These are phyloP conservation scores for Clivina fossor DNA, from an alignment of 2,888 invertebrate genomes.

Conservation along the genomic window DNA sequence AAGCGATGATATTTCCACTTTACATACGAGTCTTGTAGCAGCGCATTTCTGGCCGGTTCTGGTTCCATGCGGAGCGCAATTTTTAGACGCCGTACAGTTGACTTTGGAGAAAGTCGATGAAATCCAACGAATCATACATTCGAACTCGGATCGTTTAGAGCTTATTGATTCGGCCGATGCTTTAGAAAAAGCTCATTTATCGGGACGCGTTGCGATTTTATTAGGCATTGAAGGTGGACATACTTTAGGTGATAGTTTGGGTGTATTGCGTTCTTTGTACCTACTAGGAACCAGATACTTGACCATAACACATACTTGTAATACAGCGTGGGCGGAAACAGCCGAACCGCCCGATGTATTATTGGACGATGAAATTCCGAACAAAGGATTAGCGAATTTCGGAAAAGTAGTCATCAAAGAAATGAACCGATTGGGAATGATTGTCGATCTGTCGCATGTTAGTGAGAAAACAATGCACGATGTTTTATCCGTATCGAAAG, in stretches of 20 bases:
- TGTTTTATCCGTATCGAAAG: slow-evolving; percentile 60
- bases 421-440: slow-evolving; percentile 71
- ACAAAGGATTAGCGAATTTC: slow-evolving; percentile 33
- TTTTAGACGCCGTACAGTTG: slow-evolving; percentile 66
- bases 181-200: slow-evolving; percentile 62
- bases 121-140: slow-evolving; percentile 60
- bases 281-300: slow-evolving; percentile 66
- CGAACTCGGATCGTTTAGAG: slow-evolving; percentile 50
- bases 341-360: slow-evolving; percentile 27
- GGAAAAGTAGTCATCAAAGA: slow-evolving; percentile 58
- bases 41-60: slow-evolving; percentile 52
- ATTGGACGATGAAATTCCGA: slow-evolving; percentile 28
- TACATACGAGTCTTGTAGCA: slow-evolving; percentile 52
- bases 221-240: slow-evolving; percentile 70
- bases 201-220: slow-evolving; percentile 63
- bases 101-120: slow-evolving; percentile 69
- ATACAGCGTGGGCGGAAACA: slow-evolving; percentile 64
- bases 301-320: slow-evolving; percentile 68
- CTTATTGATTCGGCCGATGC: slow-evolving; percentile 61
- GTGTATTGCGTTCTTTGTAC: slow-evolving; percentile 66
- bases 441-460: slow-evolving; percentile 67
- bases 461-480: slow-evolving; percentile 65
- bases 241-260: slow-evolving; percentile 66
- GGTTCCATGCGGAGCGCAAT: slow-evolving; percentile 64
- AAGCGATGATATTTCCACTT: slow-evolving; percentile 49